Evolutionary conservation across 2,113 vertebrate species (phyloP).

Genomic region (Passer domesticus): DNA sequence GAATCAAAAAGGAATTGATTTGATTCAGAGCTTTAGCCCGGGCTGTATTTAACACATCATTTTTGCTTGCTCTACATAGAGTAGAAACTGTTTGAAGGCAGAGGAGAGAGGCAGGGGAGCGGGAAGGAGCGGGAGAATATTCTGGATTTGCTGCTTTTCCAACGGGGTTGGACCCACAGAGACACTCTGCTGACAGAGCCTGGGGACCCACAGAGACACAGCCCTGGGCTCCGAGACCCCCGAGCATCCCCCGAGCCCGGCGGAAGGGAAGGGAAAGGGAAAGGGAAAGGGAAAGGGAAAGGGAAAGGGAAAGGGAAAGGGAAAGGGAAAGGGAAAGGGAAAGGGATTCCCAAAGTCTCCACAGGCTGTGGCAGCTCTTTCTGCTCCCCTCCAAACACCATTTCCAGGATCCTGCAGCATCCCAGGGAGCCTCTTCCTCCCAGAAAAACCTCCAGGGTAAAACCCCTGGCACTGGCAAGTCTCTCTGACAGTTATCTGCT

Average conservation of each 20-base stretch:
- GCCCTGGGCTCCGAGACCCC: fast-evolving
- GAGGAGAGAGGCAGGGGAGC: background rate
- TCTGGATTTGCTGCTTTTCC: background rate
- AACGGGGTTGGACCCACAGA: background rate
- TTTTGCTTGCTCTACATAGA: conserved; percentile 15
- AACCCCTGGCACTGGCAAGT: background rate
- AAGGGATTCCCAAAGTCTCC: fast-evolving
- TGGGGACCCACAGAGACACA: background rate
- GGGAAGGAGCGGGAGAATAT: background rate
- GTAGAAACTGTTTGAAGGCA: background rate
- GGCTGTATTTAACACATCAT: conserved; percentile 31
- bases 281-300: background rate
- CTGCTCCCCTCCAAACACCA: background rate
- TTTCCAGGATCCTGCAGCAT: background rate
- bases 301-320: background rate
- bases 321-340: background rate
- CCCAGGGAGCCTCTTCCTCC: background rate
- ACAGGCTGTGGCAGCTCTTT: fast-evolving
- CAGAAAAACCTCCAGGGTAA: background rate
- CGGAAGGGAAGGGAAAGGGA: background rate
- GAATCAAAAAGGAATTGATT: conserved; percentile 63
- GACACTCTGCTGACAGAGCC: background rate
- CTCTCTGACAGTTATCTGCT: fast-evolving
- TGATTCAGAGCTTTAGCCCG: conserved; percentile 39
- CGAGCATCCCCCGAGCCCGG: fast-evolving